Evolutionary conservation across 2,888 invertebrate genomes (phyloP).

Genomic region (Standfussiana lucernea): DNA sequence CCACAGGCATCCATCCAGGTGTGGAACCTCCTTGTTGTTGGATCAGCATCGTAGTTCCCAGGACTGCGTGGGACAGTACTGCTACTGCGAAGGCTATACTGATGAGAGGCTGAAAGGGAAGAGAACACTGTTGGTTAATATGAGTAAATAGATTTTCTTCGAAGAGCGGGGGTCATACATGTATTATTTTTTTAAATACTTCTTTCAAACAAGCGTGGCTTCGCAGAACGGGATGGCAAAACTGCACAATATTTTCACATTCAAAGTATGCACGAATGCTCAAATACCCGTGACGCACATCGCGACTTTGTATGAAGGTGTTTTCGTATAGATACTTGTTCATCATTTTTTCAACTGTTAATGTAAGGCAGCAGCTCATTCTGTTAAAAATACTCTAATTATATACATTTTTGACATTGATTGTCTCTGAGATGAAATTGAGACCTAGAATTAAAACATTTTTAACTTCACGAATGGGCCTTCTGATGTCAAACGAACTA

Average conservation of each 20-base stretch:
- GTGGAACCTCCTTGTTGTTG: slow-evolving; percentile 65
- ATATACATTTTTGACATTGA: neutral
- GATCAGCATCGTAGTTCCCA: slow-evolving; percentile 72
- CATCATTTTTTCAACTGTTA: no score
- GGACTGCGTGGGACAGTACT: slow-evolving; percentile 61
- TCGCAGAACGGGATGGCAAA: neutral
- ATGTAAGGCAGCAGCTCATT: no score
- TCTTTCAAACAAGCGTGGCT: neutral
- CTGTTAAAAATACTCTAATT: no score
- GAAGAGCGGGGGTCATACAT: no score
- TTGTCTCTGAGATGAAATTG: neutral
- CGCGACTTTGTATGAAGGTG: neutral
- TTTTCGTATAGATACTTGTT: no score
- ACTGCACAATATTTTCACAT: no score
- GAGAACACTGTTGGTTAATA: neutral
- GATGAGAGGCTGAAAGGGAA: slow-evolving; percentile 71
- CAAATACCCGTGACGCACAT: neutral
- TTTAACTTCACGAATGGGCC: neutral
- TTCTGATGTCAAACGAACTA: neutral
- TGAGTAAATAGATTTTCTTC: no score
- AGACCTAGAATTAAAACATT: neutral
- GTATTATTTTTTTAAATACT: neutral
- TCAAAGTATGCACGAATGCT: neutral
- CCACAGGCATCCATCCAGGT: slow-evolving; percentile 74
- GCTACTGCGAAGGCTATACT: slow-evolving; percentile 62